Evolutionary conservation across 2,888 invertebrate genomes (phyloP), one percentile per base, ranked within the genome.

Genomic region (Phalera bucephala): DNA sequence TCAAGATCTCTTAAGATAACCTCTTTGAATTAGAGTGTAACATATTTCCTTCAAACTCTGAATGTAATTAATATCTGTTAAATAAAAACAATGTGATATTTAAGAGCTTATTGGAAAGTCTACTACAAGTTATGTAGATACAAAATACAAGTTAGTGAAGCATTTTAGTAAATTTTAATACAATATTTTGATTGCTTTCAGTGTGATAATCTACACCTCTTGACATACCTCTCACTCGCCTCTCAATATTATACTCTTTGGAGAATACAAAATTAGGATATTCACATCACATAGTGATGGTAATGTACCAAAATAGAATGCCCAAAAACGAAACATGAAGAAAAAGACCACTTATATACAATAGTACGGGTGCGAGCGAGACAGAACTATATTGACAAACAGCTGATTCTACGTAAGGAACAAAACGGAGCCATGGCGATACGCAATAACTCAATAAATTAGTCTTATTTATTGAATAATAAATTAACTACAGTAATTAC

Each of bases 281-380:
- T 79, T 78, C 77, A 72, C 79, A 81, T 77, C 79, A 73, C 80
- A 82, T 80, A 76, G 72, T 85, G 86, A 87, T 87, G 89, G 88
- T 84, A 87, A 86, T 84, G 79, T 80, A 85, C 86, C 65, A 84
- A 89, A 89, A 89, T 89, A 89, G 89, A 81, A 82, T 88, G 83
- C 80, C 88, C 88, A 87, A 88, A 88, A 86, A 80, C 74, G 83
- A 80, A 76, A 79, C 66, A 65, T 70, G 67, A 64, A 56, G 74
- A 80, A 77, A 75, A 80, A 74, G 80, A 78, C 57, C 70, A 67
- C 77, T 55, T 68, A 67, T 68, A 73, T 51, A 66, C 58, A 62
- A 49, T 33, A 45, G 45, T 33, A 39, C 52, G 49, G 42, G 87
- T 67, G 73, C 34, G 77, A 87, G 53, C 50, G 81, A 73, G 89